phyloP scores from a whole-genome alignment of 37 sponge, comb jelly and placozoan species.

The Haliclona indistincta region DNA sequence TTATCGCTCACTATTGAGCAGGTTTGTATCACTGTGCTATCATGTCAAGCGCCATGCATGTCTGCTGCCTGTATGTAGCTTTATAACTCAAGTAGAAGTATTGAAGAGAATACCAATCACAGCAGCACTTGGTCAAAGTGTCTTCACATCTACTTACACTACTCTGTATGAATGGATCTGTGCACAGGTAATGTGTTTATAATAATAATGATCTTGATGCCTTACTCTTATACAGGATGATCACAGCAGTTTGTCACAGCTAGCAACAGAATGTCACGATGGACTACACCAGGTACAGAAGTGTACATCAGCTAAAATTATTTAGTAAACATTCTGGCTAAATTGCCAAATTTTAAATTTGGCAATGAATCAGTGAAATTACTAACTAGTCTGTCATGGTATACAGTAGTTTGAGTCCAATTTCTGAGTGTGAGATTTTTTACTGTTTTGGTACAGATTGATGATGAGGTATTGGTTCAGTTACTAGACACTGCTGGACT shows the following conservation, averaged over 20 bases:
- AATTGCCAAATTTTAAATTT: too few relatives aligned
- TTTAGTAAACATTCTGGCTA: too few relatives aligned
- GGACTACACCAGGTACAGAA: slow-evolving; percentile 36
- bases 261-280: slow-evolving; percentile 38
- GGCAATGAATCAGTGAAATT: not conserved
- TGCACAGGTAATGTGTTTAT: slow-evolving; percentile 29
- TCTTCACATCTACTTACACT: not conserved
- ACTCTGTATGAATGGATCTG: slow-evolving; percentile 63
- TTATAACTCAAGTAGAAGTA: not conserved
- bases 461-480: not conserved
- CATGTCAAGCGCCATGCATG: too few relatives aligned
- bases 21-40: too few relatives aligned
- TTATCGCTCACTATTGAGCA: not conserved
- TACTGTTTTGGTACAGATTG: not conserved
- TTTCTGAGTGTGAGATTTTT: too few relatives aligned
- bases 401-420: too few relatives aligned
- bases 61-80: not conserved
- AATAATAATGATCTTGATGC: too few relatives aligned
- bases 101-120: not conserved
- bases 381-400: not conserved
- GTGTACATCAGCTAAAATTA: too few relatives aligned
- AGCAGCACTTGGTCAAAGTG: not conserved
- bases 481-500: not conserved
- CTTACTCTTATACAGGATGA: slow-evolving; percentile 39
- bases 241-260: slow-evolving; percentile 45